phyloP scores from a whole-genome alignment of 2,888 invertebrate species.

The Diaprepes abbreviatus region DNA sequence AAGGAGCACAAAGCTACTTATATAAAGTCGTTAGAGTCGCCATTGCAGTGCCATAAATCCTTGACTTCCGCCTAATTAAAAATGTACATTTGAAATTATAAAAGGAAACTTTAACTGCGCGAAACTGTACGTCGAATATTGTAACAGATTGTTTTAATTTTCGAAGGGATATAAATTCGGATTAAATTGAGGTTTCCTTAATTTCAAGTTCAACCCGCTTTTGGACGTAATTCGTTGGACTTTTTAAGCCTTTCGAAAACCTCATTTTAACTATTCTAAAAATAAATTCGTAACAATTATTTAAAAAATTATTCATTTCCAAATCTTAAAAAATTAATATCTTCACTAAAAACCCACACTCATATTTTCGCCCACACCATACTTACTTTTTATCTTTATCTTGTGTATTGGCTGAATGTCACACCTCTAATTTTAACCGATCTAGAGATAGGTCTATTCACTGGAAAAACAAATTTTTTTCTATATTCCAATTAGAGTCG shows the following conservation, averaged over 20 bases:
- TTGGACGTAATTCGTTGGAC: slow-evolving; percentile 40
- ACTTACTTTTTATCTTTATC: too few relatives aligned
- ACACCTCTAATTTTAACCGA: too few relatives aligned
- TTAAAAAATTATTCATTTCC: too few relatives aligned
- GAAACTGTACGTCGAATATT: slow-evolving; percentile 55
- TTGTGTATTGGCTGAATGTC: too few relatives aligned
- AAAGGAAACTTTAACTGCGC: slow-evolving; percentile 52
- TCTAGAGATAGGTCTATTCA: too few relatives aligned
- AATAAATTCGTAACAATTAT: too few relatives aligned
- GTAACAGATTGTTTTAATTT: slow-evolving; percentile 58
- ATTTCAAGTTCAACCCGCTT: slow-evolving; percentile 47
- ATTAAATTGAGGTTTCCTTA: slow-evolving; percentile 53
- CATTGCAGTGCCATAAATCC: slow-evolving; percentile 39
- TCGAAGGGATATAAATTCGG: slow-evolving; percentile 55
- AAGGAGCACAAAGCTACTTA: slow-evolving; percentile 20
- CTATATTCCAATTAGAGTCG: too few relatives aligned
- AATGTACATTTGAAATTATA: slow-evolving; percentile 48
- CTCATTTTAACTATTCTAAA: slow-evolving; percentile 29
- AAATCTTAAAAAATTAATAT: too few relatives aligned
- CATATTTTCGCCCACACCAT: too few relatives aligned
- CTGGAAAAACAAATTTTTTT: too few relatives aligned
- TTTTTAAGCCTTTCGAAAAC: slow-evolving; percentile 29
- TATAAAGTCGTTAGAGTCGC: slow-evolving; percentile 29
- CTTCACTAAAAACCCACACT: too few relatives aligned
- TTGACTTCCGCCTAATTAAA: slow-evolving; percentile 42